Evolutionary conservation across 1,140 invertebrate genomes (phyloP).

Genomic region (Sycophila sp.): DNA sequence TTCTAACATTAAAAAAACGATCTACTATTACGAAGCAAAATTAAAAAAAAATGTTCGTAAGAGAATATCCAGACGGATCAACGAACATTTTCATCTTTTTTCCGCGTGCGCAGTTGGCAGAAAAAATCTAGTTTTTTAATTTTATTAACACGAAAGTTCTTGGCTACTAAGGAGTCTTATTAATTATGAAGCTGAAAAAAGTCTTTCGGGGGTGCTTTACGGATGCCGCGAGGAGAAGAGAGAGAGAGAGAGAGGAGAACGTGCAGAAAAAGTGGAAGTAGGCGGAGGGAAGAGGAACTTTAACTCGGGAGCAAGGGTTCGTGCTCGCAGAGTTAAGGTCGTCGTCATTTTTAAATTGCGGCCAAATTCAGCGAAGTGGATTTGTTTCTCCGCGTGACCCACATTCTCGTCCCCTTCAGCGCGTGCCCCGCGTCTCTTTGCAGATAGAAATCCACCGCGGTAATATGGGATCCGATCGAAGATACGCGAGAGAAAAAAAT

Average conservation of each 20-base stretch:
- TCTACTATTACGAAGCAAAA: no score
- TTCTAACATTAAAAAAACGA: no score
- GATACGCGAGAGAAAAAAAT: neutral
- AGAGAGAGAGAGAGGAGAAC: neutral
- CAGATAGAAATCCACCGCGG: slow-evolving; percentile 17
- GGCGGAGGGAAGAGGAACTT: neutral
- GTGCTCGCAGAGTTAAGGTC: neutral
- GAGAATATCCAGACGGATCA: no score
- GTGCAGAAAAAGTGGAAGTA: neutral
- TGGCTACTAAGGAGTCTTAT: slow-evolving; percentile 17
- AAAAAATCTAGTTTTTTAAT: slow-evolving; percentile 12
- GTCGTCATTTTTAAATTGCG: slow-evolving; percentile 28
- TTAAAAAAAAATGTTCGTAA: no score
- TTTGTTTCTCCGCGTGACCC: slow-evolving; percentile 23
- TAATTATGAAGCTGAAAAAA: slow-evolving; percentile 29
- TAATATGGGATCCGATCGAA: slow-evolving; percentile 1
- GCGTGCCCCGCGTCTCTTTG: neutral
- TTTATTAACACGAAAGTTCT: slow-evolving; percentile 16
- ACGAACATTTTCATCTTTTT: no score
- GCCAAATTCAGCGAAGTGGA: slow-evolving; percentile 25
- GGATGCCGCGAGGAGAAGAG: neutral
- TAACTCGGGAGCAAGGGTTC: slow-evolving; percentile 1
- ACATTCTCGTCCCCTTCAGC: slow-evolving; percentile 11
- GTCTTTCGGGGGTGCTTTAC: neutral
- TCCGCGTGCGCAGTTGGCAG: no score